Evolutionary conservation across 2,888 invertebrate species (phyloP).

Genomic region (Trichopria drosophilae): DNA sequence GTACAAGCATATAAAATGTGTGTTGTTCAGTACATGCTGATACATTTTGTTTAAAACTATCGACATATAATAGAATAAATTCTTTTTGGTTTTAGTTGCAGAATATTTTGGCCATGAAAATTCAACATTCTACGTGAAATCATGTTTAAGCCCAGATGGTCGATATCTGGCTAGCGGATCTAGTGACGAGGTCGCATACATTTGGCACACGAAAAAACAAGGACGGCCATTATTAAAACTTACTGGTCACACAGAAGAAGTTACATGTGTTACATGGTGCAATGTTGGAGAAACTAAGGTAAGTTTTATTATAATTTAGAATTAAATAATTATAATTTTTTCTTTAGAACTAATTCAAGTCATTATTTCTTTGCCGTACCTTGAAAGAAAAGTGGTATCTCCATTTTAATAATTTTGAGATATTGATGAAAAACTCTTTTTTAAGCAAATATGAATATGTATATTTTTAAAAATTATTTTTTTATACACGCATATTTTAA

Average conservation of each 20-base stretch:
- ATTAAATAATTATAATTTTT: neutral
- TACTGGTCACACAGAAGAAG: conserved; percentile 80
- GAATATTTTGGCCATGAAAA: conserved; percentile 71
- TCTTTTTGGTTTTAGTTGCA: conserved; percentile 50
- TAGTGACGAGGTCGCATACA: conserved; percentile 81
- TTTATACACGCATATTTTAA: too few species aligned
- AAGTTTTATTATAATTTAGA: conserved; percentile 18
- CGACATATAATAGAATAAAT: neutral
- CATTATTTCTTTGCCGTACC: neutral
- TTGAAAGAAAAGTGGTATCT: too few species aligned
- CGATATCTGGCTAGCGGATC: conserved; percentile 85
- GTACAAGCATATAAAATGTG: too few species aligned
- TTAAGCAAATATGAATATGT: too few species aligned
- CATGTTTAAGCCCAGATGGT: conserved; percentile 79
- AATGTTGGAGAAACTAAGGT: conserved; percentile 62
- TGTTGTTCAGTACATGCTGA: too few species aligned
- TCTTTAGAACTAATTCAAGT: too few species aligned
- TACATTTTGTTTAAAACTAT: too few species aligned
- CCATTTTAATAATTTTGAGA: neutral
- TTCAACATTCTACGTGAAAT: conserved; percentile 83
- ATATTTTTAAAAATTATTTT: conserved; percentile 9
- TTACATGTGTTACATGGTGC: conserved; percentile 85
- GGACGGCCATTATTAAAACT: conserved; percentile 70
- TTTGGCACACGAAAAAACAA: conserved; percentile 75
- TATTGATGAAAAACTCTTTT: too few species aligned